These are phyloP conservation scores for Peromyscus californicus DNA, from an alignment of 2,113 vertebrate genomes.

Conservation along the genomic window DNA sequence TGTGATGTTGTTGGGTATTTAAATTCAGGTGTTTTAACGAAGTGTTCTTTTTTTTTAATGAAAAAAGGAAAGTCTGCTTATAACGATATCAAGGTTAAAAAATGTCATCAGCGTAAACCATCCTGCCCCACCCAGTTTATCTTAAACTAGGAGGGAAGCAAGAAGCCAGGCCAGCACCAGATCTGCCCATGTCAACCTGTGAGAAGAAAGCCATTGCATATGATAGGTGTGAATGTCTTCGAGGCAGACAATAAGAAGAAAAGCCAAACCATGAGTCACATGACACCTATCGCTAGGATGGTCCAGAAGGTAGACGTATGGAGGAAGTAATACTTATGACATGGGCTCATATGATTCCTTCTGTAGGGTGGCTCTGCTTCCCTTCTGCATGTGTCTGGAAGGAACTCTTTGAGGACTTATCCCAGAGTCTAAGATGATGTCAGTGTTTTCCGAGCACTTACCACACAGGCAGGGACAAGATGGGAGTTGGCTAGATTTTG, in stretches of 20 bases:
- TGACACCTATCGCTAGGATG: neutral
- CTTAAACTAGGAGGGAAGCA: slow-evolving; percentile 10
- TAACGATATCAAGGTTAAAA: neutral
- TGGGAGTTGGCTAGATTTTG: slow-evolving; percentile 15
- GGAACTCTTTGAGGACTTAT: neutral
- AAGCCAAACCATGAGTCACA: neutral
- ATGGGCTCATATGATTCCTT: neutral
- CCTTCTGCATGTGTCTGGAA: neutral
- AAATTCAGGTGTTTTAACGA: slow-evolving; percentile 45
- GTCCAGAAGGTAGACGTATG: neutral
- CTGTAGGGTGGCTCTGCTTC: neutral
- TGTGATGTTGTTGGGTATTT: neutral
- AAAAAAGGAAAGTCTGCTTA: neutral
- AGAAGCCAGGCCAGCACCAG: neutral
- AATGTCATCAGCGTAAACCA: neutral
- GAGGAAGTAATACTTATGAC: neutral
- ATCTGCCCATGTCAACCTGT: neutral
- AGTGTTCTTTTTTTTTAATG: neutral
- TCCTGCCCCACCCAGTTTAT: neutral
- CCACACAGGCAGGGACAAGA: neutral
- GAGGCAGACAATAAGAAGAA: neutral
- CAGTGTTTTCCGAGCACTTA: neutral
- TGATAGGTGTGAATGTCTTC: neutral
- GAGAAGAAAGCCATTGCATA: neutral
- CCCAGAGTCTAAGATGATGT: neutral